Conservation (phyloP, 2,797 vertebrate genomes). For the Chelmon rostratus region DNA sequence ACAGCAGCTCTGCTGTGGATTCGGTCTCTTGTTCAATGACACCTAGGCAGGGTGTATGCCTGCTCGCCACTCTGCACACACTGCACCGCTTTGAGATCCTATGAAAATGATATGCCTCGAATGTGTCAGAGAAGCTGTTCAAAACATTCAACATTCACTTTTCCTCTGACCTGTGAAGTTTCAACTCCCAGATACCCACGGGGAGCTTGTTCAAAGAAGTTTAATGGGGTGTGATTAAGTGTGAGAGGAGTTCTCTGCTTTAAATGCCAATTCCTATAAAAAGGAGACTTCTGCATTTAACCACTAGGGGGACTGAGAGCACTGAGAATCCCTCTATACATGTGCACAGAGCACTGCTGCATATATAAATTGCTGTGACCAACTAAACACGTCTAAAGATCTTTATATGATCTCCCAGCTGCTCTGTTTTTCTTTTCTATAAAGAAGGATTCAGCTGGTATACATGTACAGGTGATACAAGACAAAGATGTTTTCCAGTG, state of each 20-base stretch:
- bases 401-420: slow-evolving; percentile 9
- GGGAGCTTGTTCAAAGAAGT: slow-evolving; percentile 9
- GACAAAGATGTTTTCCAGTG: slow-evolving; percentile 17
- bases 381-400: background rate
- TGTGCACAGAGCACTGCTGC: slow-evolving; percentile 25
- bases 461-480: slow-evolving; percentile 7
- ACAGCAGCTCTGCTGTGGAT: background rate
- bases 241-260: slow-evolving; percentile 27
- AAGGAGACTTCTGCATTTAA: slow-evolving; percentile 24
- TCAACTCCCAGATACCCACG: slow-evolving; percentile 10
- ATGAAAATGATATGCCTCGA: slow-evolving; percentile 5
- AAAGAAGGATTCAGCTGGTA: slow-evolving; percentile 20
- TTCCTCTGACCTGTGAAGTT: slow-evolving; percentile 14
- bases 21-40: slow-evolving; percentile 15
- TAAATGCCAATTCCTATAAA: slow-evolving; percentile 24
- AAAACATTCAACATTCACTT: slow-evolving; percentile 11
- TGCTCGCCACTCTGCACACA: background rate
- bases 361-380: slow-evolving; percentile 17
- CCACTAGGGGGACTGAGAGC: slow-evolving; percentile 83
- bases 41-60: background rate
- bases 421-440: background rate
- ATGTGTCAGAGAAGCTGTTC: slow-evolving; percentile 16
- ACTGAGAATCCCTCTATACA: slow-evolving; percentile 62
- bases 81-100: background rate
- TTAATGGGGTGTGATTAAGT: slow-evolving; percentile 21